These are phyloP conservation scores for Spea multiplicata DNA, from an alignment of 2,113 vertebrate species.

Conservation along the genomic window DNA sequence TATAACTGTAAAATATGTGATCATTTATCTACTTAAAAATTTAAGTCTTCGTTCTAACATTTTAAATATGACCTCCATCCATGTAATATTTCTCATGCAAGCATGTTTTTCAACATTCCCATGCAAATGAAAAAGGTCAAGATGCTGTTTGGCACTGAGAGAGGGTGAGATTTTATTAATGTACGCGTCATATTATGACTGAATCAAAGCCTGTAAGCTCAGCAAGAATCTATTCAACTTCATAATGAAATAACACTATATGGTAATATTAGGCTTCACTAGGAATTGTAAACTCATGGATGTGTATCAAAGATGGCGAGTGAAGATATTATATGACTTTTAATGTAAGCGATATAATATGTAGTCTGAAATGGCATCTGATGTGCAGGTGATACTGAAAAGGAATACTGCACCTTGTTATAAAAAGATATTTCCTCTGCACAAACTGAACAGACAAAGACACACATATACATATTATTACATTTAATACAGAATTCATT, in stretches of 20 bases:
- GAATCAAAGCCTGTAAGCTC: not conserved
- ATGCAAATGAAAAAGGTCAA: not conserved
- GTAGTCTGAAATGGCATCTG: not conserved
- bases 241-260: not conserved
- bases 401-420: not conserved
- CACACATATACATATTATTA: not conserved
- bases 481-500: too few relatives aligned
- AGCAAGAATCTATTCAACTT: not conserved
- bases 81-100: conserved; percentile 10
- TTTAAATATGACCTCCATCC: conserved; percentile 14
- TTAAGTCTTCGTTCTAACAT: too few relatives aligned
- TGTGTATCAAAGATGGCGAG: not conserved
- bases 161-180: not conserved
- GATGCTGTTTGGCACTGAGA: not conserved
- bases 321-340: not conserved
- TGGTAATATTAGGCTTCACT: not conserved
- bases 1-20: too few relatives aligned
- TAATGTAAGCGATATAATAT: not conserved
- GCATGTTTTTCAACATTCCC: not conserved
- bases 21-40: too few relatives aligned
- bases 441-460: not conserved
- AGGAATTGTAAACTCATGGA: not conserved
- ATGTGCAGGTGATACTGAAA: not conserved
- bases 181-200: not conserved
- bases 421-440: not conserved